Evolutionary conservation across 2,113 vertebrate genomes (phyloP).

Genomic region (Dipodomys spectabilis): DNA sequence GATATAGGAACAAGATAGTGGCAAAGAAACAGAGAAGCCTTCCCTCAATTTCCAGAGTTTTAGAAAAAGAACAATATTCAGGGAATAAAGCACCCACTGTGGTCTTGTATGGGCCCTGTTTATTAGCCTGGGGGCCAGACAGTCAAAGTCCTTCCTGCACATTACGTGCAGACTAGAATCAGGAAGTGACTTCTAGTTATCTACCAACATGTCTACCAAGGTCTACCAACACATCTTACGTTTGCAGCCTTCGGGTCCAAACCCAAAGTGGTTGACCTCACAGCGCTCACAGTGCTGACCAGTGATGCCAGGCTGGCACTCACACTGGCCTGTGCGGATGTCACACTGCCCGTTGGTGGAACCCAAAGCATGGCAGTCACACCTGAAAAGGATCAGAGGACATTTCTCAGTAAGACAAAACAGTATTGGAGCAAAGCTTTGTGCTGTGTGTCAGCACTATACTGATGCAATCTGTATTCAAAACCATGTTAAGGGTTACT

Average conservation of each 20-base stretch:
- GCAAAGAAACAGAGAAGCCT: neutral
- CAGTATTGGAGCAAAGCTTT: neutral
- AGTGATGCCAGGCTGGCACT: constrained; percentile 95
- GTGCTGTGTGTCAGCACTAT: neutral
- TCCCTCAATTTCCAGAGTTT: neutral
- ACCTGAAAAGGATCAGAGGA: constrained; percentile 84
- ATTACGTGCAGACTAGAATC: neutral
- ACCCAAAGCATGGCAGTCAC: constrained; percentile 93
- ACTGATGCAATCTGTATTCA: neutral
- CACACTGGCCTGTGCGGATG: constrained; percentile 93
- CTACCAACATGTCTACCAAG: neutral
- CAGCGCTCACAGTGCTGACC: constrained; percentile 93
- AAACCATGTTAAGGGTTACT: neutral
- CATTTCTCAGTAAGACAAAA: neutral
- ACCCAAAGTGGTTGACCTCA: constrained; percentile 95
- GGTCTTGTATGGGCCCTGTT: neutral
- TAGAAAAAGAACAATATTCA: neutral
- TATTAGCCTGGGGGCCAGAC: neutral
- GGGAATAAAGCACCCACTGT: neutral
- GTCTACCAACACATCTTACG: constrained; percentile 88
- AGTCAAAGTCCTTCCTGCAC: neutral
- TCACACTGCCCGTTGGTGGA: constrained; percentile 96
- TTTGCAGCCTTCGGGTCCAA: constrained; percentile 96
- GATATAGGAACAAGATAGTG: neutral
- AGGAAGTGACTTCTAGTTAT: neutral